A percentile compares a stretch with the other conserved stretches of the same genome.
Evolutionary conservation across 1,140 invertebrate species (phyloP).

Genomic region (Linepithema humile): DNA sequence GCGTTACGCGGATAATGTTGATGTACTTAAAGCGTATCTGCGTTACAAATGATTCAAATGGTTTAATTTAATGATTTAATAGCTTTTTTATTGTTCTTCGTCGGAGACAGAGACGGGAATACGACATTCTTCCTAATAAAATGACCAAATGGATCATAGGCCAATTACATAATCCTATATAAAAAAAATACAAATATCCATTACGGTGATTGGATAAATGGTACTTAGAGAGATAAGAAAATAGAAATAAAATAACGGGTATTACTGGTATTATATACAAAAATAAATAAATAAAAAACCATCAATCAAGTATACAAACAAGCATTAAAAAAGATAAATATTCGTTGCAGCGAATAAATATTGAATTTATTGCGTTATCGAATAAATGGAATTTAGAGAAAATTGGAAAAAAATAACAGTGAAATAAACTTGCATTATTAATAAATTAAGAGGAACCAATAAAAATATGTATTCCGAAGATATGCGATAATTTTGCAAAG

Average conservation of each 20-base stretch:
- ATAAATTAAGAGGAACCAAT: too few relatives aligned
- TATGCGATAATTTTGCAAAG: not conserved
- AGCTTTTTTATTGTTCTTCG: not conserved
- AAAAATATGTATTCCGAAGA: not conserved
- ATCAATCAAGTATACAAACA: too few relatives aligned
- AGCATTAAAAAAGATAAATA: too few relatives aligned
- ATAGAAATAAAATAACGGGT: not conserved
- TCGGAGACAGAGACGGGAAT: not conserved
- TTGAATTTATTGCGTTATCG: too few relatives aligned
- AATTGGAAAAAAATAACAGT: too few relatives aligned
- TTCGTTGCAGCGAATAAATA: too few relatives aligned
- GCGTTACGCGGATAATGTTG: not conserved
- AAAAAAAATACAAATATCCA: not conserved
- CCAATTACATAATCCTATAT: not conserved
- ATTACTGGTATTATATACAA: too few relatives aligned
- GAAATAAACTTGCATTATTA: too few relatives aligned
- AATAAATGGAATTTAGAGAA: too few relatives aligned
- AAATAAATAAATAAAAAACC: too few relatives aligned
- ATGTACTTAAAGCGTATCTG: not conserved
- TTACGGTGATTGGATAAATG: not conserved
- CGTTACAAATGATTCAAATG: not conserved
- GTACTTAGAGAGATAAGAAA: not conserved
- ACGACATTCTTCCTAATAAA: not conserved
- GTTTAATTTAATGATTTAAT: slow-evolving; percentile 14
- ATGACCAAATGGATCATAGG: not conserved